A percentile compares a stretch with the other conserved stretches of the same genome.
These are phyloP conservation scores for Phyllotreta striolata DNA, from an alignment of 2,888 invertebrate genomes.

Conservation along the genomic window DNA sequence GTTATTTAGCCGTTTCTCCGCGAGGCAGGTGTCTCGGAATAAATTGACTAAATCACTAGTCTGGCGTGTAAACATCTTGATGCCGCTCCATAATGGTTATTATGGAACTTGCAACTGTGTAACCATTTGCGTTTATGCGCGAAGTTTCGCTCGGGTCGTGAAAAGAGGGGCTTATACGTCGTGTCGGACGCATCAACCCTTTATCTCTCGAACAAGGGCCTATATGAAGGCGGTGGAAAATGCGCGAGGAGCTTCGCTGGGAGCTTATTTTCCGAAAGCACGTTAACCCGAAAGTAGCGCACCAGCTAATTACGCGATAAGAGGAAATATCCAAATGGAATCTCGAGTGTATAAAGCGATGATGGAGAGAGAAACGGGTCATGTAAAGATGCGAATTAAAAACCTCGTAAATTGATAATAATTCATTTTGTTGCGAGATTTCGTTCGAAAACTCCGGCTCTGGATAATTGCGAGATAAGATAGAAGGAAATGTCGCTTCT, in stretches of 20 bases:
- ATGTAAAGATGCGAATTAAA: neutral
- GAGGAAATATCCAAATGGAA: conserved; percentile 37
- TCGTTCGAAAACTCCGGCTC: conserved; percentile 51
- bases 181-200: conserved; percentile 31
- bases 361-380: neutral
- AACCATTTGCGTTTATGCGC: conserved; percentile 22
- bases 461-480: conserved; percentile 55
- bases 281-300: conserved; percentile 51
- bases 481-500: conserved; percentile 48
- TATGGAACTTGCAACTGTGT: conserved; percentile 15
- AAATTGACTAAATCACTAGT: too few relatives aligned
- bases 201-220: conserved; percentile 33
- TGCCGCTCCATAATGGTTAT: too few relatives aligned
- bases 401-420: too few relatives aligned
- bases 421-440: conserved; percentile 1
- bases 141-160: conserved; percentile 26
- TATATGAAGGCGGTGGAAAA: conserved; percentile 27
- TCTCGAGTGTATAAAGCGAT: neutral
- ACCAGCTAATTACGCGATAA: conserved; percentile 54
- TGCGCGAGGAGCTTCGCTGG: conserved; percentile 43
- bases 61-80: too few relatives aligned
- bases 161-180: conserved; percentile 18
- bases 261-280: conserved; percentile 53
- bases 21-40: too few relatives aligned
- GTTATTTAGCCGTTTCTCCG: too few relatives aligned